Conservation (phyloP, 2,113 vertebrate genomes). For the Callopanchax toddi region DNA sequence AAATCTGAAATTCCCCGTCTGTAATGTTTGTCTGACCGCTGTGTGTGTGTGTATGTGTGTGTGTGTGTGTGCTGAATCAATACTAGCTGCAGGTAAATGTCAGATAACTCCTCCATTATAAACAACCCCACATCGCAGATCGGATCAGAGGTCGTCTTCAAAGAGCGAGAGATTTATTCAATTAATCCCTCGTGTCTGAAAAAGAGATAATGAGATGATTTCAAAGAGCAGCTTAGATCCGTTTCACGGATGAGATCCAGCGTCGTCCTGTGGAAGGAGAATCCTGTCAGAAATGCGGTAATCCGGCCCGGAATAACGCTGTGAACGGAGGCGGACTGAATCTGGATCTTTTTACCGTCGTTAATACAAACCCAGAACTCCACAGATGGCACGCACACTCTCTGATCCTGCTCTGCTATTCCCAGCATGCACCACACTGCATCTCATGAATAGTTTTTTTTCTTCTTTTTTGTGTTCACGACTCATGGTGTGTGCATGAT, state of each 20-base stretch:
- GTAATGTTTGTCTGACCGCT: constrained; percentile 8
- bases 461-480: background rate
- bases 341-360: constrained; percentile 24
- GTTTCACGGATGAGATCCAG: constrained; percentile 20
- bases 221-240: constrained; percentile 50
- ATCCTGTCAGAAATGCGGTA: constrained; percentile 59
- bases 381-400: constrained; percentile 9
- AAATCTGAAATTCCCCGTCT: background rate
- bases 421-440: constrained; percentile 13
- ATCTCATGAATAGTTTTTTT: constrained; percentile 6
- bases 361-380: constrained; percentile 19
- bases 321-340: constrained; percentile 15
- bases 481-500: constrained; percentile 7
- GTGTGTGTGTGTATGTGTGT: background rate
- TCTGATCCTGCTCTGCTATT: constrained; percentile 11
- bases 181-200: constrained; percentile 43
- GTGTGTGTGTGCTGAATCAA: background rate
- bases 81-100: constrained; percentile 17
- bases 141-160: constrained; percentile 32
- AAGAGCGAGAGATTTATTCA: constrained; percentile 41
- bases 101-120: background rate
- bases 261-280: constrained; percentile 54
- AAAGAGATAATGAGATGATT: constrained; percentile 41
- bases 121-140: background rate
- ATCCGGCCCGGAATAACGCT: constrained; percentile 42